Conservation (phyloP, 1,140 invertebrate species). For the Hermetia illucens region DNA sequence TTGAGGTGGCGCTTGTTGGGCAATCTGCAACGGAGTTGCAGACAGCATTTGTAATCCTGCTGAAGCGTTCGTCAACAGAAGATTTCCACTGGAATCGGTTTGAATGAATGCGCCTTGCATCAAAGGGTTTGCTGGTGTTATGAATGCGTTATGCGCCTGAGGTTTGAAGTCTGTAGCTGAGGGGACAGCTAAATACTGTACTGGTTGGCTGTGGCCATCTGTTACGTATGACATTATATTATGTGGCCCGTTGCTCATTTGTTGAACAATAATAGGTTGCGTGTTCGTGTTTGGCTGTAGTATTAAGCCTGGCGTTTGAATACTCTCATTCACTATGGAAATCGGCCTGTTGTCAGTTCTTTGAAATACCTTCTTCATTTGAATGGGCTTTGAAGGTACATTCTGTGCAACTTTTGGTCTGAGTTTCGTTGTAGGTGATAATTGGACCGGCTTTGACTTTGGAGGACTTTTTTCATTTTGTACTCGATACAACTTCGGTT, state of each 20-base stretch:
- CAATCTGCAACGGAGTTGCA: constrained; percentile 7
- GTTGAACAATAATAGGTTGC: constrained; percentile 18
- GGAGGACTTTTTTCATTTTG: constrained; percentile 2
- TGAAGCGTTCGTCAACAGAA: constrained; percentile 20
- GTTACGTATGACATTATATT: constrained; percentile 27
- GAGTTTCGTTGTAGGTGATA: background rate
- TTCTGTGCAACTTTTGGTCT: background rate
- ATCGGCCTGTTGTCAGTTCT: background rate
- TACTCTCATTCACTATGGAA: background rate
- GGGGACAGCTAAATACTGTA: constrained; percentile 26
- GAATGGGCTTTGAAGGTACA: constrained; percentile 2
- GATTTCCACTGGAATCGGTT: constrained; percentile 25
- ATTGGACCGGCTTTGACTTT: background rate
- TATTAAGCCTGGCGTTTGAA: background rate
- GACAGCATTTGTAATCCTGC: constrained; percentile 20
- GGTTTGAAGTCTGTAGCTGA: constrained; percentile 19
- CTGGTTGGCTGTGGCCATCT: constrained; percentile 14
- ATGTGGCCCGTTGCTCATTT: constrained; percentile 11
- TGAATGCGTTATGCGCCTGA: constrained; percentile 15
- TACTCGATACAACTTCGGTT: background rate
- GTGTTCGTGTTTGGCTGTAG: constrained; percentile 4
- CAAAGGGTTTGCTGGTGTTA: constrained; percentile 13
- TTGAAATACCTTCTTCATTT: constrained; percentile 1
- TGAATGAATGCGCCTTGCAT: constrained; percentile 20
- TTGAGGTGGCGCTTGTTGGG: constrained; percentile 11